Evolutionary conservation across 2,797 vertebrate genomes (phyloP).

Genomic region (Protonibea diacanthus): DNA sequence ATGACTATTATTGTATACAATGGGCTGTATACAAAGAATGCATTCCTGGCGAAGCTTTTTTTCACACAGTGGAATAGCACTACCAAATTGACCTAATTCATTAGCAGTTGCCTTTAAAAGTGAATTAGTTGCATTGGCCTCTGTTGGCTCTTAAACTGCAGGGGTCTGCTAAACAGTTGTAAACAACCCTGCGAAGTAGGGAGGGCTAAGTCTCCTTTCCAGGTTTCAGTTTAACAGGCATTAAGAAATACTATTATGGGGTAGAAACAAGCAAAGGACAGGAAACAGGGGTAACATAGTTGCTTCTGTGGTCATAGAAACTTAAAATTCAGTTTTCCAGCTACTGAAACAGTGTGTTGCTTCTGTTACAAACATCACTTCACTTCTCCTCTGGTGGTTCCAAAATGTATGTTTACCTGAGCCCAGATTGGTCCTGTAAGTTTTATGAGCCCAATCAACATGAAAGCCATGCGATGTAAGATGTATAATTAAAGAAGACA

Average conservation of each 20-base stretch:
- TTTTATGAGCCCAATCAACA: slow-evolving; percentile 25
- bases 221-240: slow-evolving; percentile 57
- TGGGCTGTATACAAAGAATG: slow-evolving; percentile 57
- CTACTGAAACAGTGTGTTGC: slow-evolving; percentile 38
- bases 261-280: slow-evolving; percentile 45
- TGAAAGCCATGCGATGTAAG: slow-evolving; percentile 25
- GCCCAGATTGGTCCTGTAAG: slow-evolving; percentile 6
- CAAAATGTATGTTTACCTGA: slow-evolving; percentile 35
- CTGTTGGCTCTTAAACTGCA: slow-evolving; percentile 62
- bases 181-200: slow-evolving; percentile 65
- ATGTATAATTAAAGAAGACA: slow-evolving; percentile 38
- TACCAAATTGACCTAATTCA: slow-evolving; percentile 74
- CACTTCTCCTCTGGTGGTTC: neutral
- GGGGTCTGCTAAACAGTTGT: slow-evolving; percentile 70
- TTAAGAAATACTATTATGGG: slow-evolving; percentile 61
- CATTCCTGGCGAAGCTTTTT: slow-evolving; percentile 56
- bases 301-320: slow-evolving; percentile 44
- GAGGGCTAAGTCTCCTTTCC: slow-evolving; percentile 48
- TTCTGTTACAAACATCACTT: slow-evolving; percentile 24
- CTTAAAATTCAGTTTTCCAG: slow-evolving; percentile 40
- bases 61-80: slow-evolving; percentile 41
- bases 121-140: slow-evolving; percentile 64
- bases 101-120: slow-evolving; percentile 70
- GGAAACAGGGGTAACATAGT: slow-evolving; percentile 51
- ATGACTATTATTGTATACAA: slow-evolving; percentile 81